A percentile compares a stretch with the other conserved stretches of the same genome.
Evolutionary conservation across 2,113 vertebrate species (phyloP).

Genomic region (Rhinichthys klamathensis): DNA sequence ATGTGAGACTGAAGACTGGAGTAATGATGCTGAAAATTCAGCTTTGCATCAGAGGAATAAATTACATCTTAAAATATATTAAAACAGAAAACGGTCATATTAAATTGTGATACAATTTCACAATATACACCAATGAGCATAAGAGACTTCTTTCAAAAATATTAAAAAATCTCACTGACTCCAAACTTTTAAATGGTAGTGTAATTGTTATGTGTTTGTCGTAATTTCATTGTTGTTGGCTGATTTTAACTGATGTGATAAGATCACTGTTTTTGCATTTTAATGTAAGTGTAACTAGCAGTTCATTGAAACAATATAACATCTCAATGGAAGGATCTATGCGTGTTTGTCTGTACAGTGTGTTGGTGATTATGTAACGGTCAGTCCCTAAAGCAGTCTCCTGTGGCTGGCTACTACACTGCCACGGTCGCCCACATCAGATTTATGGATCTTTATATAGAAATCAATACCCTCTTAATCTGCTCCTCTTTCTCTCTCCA

Average conservation of each 20-base stretch:
- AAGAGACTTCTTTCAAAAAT: not conserved
- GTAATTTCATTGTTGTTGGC: not conserved
- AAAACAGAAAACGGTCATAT: no score
- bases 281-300: not conserved
- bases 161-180: not conserved
- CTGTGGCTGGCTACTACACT: slow-evolving; percentile 52
- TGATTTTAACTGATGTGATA: not conserved
- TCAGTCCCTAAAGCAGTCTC: slow-evolving; percentile 51
- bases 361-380: slow-evolving; percentile 64
- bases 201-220: no score
- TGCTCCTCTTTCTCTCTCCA: slow-evolving; percentile 54
- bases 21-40: not conserved
- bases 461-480: slow-evolving; percentile 79
- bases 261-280: not conserved
- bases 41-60: not conserved
- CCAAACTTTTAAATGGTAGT: not conserved
- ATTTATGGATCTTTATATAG: slow-evolving; percentile 78
- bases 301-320: slow-evolving; percentile 18
- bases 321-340: not conserved
- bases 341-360: slow-evolving; percentile 3
- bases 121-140: not conserved
- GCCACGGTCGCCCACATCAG: slow-evolving; percentile 64
- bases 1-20: not conserved
- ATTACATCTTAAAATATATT: not conserved
- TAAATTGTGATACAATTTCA: not conserved